These are phyloP conservation scores for Diabrotica undecimpunctata DNA, from an alignment of 1,140 invertebrate species.

Conservation along the genomic window DNA sequence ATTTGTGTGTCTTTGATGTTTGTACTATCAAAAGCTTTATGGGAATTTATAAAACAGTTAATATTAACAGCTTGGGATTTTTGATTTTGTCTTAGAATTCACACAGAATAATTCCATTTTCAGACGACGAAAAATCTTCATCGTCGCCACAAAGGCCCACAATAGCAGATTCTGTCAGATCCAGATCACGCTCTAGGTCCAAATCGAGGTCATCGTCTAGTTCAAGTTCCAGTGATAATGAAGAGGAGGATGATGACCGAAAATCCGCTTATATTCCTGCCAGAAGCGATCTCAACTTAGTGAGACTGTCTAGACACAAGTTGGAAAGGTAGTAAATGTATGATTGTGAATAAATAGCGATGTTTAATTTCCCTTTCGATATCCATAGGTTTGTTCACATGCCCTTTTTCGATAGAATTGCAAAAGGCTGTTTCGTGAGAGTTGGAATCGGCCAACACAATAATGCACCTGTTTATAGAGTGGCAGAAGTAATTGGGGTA, in stretches of 20 bases:
- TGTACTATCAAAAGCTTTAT: too few relatives aligned
- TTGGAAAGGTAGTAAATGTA: conserved; percentile 59
- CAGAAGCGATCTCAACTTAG: conserved; percentile 81
- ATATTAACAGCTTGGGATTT: neutral
- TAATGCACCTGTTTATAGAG: conserved; percentile 85
- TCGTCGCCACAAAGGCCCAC: conserved; percentile 5
- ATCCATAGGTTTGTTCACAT: conserved; percentile 82
- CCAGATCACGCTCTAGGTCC: conserved; percentile 27
- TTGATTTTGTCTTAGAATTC: too few relatives aligned
- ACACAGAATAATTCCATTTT: conserved; percentile 4
- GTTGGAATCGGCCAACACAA: conserved; percentile 92
- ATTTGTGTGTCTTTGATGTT: too few relatives aligned
- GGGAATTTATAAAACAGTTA: too few relatives aligned
- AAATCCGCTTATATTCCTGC: conserved; percentile 47
- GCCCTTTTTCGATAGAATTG: conserved; percentile 89
- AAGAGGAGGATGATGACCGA: conserved; percentile 45
- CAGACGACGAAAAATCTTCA: conserved; percentile 17
- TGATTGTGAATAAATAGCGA: neutral
- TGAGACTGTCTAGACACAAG: conserved; percentile 87
- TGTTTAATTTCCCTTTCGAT: neutral
- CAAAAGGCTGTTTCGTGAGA: conserved; percentile 89
- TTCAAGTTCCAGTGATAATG: conserved; percentile 53
- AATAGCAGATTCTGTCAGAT: conserved; percentile 39
- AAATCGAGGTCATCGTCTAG: conserved; percentile 42
- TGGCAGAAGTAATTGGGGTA: conserved; percentile 91